Percentiles rank a stretch among this genome's conserved stretches.
Conservation (phyloP, 2,888 invertebrate species). For the Dynastes hyllus region DNA sequence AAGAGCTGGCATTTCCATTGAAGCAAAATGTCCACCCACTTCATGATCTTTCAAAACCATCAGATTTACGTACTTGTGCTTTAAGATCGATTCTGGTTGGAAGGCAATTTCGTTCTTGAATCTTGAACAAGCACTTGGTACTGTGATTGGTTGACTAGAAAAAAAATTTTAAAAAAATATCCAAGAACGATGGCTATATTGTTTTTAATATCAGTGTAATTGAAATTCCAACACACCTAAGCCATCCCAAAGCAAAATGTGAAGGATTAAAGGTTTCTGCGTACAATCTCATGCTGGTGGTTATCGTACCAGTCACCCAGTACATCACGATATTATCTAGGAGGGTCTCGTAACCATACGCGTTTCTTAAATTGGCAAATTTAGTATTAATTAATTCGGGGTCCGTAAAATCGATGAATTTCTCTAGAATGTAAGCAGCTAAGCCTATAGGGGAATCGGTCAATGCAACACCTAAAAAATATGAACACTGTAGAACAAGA, state of each 20-base stretch:
- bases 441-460: constrained; percentile 88
- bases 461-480: constrained; percentile 77
- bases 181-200: not conserved
- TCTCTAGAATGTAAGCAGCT: constrained; percentile 92
- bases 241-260: constrained; percentile 54
- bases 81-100: constrained; percentile 75
- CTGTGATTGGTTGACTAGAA: constrained; percentile 77
- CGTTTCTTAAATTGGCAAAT: constrained; percentile 80
- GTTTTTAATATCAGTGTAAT: not conserved
- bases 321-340: constrained; percentile 89
- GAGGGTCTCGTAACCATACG: constrained; percentile 81
- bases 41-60: constrained; percentile 79
- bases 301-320: constrained; percentile 83
- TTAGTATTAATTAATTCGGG: constrained; percentile 69
- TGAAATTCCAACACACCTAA: constrained; percentile 54
- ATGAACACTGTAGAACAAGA: too few relatives aligned
- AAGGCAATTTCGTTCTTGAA: constrained; percentile 81
- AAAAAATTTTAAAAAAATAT: constrained; percentile 61
- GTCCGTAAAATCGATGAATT: constrained; percentile 87
- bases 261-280: constrained; percentile 75
- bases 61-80: constrained; percentile 77
- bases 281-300: constrained; percentile 84
- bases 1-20: constrained; percentile 82
- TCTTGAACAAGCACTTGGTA: constrained; percentile 82
- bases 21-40: constrained; percentile 89